Base-by-base conservation (phyloP, 2,888 invertebrate species). In the Synanthedon myopaeformis region DNA sequence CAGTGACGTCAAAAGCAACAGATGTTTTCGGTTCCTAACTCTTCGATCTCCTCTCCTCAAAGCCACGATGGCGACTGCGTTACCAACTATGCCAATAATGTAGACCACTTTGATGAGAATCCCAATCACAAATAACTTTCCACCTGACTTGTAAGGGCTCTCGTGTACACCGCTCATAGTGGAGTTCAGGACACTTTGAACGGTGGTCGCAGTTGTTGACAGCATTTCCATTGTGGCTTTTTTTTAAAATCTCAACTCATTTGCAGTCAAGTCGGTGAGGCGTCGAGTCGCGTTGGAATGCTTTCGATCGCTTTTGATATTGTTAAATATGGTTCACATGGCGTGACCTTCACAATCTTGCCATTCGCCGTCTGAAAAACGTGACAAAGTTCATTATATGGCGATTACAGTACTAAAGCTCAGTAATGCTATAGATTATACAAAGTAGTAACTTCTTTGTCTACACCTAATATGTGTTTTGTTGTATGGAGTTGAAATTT, bases 11-110 rank as follows among this genome's bases (percentile, higher is more conserved):
- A 93, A 80, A 90, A 96, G 91, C 66, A 96, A 82, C 62, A 94
- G 89, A 78, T 96, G 95, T 73, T 95, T 94, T 60, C 92, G 90
- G 72, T 95, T 95, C 66, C 94, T 89, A 48, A 92, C 90, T 68
- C 91, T 90, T 61, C 91, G 89, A 76, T 94, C 92, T 0, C 91
- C 91, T 57, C 90, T 89, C 64, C 92, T 88, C 64, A 96, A 87
- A 59, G 93, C 93, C 53, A 92, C 80, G 53, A 96, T 88, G 5
- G 95, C 95, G n/a, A 92, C 89, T 10, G 92, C 85, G 68, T 95
- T 96, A 4, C 94, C 95, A 28, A 92, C 62, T 42, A 93, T 91
- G 1, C 95, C 95, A 14, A 92, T 76, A 3, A 89, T 72, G 66
- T 92, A 93, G 61, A 89, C 90, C 55, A 89, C 74, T 49, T 89